These are phyloP conservation scores for Phalanger gymnotis DNA, from an alignment of 2,797 vertebrate species.

Conservation along the genomic window DNA sequence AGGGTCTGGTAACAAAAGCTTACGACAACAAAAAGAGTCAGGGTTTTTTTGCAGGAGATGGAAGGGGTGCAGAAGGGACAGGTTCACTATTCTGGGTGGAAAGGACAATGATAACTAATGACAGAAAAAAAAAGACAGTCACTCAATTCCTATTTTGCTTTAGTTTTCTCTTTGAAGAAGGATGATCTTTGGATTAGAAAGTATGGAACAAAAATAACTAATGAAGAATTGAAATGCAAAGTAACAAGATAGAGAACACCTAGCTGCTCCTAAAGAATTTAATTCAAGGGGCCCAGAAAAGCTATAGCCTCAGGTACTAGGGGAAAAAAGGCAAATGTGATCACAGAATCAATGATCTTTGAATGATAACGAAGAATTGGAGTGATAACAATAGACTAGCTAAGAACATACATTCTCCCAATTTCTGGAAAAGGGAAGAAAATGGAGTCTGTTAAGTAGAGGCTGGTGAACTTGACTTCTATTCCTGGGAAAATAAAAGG, in stretches of 20 bases:
- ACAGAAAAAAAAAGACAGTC: neutral
- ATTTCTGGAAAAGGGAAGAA: neutral
- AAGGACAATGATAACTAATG: neutral
- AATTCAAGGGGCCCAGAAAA: neutral
- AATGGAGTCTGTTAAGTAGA: neutral
- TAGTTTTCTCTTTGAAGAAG: neutral
- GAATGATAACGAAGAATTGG: neutral
- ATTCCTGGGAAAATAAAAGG: neutral
- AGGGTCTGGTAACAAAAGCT: neutral
- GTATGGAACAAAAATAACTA: neutral
- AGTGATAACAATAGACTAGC: neutral
- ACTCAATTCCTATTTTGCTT: neutral
- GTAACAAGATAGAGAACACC: neutral
- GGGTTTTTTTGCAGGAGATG: neutral
- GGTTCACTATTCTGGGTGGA: neutral
- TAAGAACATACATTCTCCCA: neutral
- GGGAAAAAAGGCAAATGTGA: neutral
- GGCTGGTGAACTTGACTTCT: neutral
- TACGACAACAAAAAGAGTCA: neutral
- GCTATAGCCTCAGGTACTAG: neutral
- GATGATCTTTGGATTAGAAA: neutral
- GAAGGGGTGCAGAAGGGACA: neutral
- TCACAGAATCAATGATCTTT: neutral
- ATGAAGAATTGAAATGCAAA: neutral
- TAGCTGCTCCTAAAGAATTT: neutral